These are phyloP conservation scores for Dromius quadrimaculatus DNA, from an alignment of 2,888 invertebrate genomes.

Conservation along the genomic window DNA sequence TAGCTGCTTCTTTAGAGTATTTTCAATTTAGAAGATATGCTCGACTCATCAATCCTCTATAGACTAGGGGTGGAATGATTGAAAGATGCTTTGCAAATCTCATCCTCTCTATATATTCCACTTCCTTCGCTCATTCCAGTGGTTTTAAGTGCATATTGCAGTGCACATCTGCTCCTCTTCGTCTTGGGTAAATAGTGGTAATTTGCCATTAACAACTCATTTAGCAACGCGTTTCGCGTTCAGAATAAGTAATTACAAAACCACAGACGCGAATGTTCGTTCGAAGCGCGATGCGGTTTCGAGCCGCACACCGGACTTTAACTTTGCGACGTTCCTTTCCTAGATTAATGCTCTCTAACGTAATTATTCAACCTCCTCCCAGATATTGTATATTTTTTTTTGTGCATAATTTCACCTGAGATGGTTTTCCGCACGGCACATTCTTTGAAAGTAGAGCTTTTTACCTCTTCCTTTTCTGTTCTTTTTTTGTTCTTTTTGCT, in stretches of 20 bases:
- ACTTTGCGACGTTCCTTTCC: constrained; percentile 14
- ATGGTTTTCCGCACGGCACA: constrained; percentile 30
- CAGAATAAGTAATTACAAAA: constrained; percentile 60
- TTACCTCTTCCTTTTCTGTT: constrained; percentile 40
- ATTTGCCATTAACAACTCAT: constrained; percentile 59
- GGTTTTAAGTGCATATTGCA: no score
- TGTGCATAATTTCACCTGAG: constrained; percentile 51
- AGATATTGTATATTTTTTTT: constrained; percentile 48
- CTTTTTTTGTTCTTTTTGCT: constrained; percentile 37
- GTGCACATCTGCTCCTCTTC: constrained; percentile 32
- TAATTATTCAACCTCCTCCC: constrained; percentile 46
- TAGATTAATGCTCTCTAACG: constrained; percentile 48
- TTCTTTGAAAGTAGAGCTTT: constrained; percentile 42
- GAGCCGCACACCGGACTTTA: neutral
- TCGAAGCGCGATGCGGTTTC: constrained; percentile 14
- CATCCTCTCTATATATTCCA: no score
- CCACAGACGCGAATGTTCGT: constrained; percentile 53
- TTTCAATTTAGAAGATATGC: no score
- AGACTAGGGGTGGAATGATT: no score
- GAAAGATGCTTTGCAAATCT: no score
- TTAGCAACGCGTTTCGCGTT: constrained; percentile 61
- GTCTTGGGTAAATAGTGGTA: neutral
- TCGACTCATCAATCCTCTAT: no score
- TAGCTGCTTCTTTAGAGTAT: no score
- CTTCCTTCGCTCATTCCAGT: no score